Percentiles rank a stretch among this genome's conserved stretches.
These are phyloP conservation scores for Lampris incognitus DNA, from an alignment of 2,113 vertebrate species.

Conservation along the genomic window DNA sequence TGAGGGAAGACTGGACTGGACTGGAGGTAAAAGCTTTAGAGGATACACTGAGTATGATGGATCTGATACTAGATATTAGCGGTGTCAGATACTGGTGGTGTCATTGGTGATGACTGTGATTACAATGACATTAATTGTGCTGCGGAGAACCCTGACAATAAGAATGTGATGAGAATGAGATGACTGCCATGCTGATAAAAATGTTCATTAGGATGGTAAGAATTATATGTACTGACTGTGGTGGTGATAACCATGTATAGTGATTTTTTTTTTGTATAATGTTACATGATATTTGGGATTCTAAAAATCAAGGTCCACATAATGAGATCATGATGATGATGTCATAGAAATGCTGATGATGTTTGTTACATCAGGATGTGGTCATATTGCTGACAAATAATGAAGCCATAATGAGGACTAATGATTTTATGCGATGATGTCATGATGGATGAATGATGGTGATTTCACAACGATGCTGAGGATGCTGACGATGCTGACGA, in stretches of 20 bases:
- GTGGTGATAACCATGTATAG: not conserved
- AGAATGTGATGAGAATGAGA: not conserved
- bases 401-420: too few relatives aligned
- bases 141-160: not conserved
- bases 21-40: slow-evolving; percentile 15
- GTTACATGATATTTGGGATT: too few relatives aligned
- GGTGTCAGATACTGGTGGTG: not conserved
- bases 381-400: too few relatives aligned
- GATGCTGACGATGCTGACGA: not conserved
- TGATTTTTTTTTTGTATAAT: not conserved
- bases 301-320: too few relatives aligned
- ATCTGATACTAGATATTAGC: not conserved
- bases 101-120: slow-evolving; percentile 23
- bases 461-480: not conserved
- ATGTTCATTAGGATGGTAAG: not conserved
- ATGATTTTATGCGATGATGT: too few relatives aligned
- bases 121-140: slow-evolving; percentile 13
- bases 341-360: too few relatives aligned
- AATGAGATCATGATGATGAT: too few relatives aligned
- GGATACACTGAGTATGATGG: not conserved
- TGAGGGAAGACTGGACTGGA: slow-evolving; percentile 1
- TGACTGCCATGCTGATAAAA: not conserved
- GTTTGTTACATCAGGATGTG: too few relatives aligned
- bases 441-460: too few relatives aligned
- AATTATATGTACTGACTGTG: not conserved